Percentiles rank a stretch among this genome's conserved stretches.
phyloP scores from a whole-genome alignment of 2,888 invertebrate species.

The Callinectes sapidus region DNA sequence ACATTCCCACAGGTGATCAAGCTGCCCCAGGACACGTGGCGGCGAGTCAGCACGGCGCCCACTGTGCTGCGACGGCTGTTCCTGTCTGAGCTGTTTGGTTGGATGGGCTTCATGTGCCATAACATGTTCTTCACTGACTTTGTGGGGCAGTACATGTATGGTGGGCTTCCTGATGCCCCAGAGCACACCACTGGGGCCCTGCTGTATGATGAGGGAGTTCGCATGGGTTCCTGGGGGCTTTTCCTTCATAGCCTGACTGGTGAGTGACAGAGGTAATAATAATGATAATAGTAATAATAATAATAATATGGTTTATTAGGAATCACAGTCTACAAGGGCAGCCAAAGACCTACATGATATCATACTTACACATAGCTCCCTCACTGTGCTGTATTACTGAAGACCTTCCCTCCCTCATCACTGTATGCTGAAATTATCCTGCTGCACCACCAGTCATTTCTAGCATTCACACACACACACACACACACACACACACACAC shows the following conservation, averaged over 20 bases:
- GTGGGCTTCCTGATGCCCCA: conserved; percentile 74
- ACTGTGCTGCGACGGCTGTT: conserved; percentile 74
- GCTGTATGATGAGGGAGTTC: conserved; percentile 74
- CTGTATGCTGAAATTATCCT: too few species aligned
- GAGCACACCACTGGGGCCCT: conserved; percentile 59
- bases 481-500: neutral
- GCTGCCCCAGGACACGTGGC: conserved; percentile 68
- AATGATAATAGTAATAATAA: too few species aligned
- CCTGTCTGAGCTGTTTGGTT: conserved; percentile 74
- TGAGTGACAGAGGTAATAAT: too few species aligned
- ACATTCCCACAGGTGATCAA: conserved; percentile 55
- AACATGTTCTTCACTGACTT: conserved; percentile 75
- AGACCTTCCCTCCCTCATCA: neutral
- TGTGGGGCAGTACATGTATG: conserved; percentile 75
- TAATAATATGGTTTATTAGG: too few species aligned
- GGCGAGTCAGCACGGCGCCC: conserved; percentile 71
- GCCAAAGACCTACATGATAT: too few species aligned
- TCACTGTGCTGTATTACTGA: neutral
- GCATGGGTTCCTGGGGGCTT: conserved; percentile 75
- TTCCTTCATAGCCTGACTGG: conserved; percentile 74
- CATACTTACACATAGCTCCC: neutral
- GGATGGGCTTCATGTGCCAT: conserved; percentile 75
- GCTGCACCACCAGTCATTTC: neutral
- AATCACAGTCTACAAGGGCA: too few species aligned
- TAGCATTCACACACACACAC: neutral